These are phyloP conservation scores for Actias luna DNA, from an alignment of 2,888 invertebrate species.

Conservation along the genomic window DNA sequence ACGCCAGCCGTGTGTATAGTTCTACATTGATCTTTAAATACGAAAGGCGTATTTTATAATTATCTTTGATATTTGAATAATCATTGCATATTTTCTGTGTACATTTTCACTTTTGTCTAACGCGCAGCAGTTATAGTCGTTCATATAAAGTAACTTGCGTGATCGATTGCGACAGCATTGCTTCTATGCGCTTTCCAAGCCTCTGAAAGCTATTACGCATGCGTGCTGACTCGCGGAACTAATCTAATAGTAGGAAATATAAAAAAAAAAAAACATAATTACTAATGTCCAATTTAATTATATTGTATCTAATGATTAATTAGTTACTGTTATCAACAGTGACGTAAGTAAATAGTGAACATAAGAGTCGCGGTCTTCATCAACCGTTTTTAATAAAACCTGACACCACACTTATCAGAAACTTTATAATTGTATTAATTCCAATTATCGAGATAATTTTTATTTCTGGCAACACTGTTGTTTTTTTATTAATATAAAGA, in stretches of 20 bases:
- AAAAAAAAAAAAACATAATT: not conserved
- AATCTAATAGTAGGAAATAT: not conserved
- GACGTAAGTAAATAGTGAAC: too few relatives aligned
- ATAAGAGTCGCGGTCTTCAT: too few relatives aligned
- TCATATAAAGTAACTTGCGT: not conserved
- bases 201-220: slow-evolving; percentile 58
- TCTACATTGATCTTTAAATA: not conserved
- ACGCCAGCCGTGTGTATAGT: too few relatives aligned
- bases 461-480: not conserved
- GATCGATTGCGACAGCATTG: slow-evolving; percentile 47
- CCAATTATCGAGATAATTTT: too few relatives aligned
- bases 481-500: slow-evolving; percentile 13
- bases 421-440: too few relatives aligned
- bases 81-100: not conserved
- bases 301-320: too few relatives aligned
- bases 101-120: not conserved
- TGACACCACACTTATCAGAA: too few relatives aligned
- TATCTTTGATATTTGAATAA: not conserved
- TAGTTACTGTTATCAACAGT: too few relatives aligned
- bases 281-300: too few relatives aligned
- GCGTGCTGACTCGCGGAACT: slow-evolving; percentile 47
- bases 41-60: not conserved
- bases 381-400: too few relatives aligned
- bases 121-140: not conserved
- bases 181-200: slow-evolving; percentile 61